Evolutionary conservation across 2,888 invertebrate genomes (phyloP), one percentile per base, ranked within the genome.

Genomic region (Epirrhoe tristata): DNA sequence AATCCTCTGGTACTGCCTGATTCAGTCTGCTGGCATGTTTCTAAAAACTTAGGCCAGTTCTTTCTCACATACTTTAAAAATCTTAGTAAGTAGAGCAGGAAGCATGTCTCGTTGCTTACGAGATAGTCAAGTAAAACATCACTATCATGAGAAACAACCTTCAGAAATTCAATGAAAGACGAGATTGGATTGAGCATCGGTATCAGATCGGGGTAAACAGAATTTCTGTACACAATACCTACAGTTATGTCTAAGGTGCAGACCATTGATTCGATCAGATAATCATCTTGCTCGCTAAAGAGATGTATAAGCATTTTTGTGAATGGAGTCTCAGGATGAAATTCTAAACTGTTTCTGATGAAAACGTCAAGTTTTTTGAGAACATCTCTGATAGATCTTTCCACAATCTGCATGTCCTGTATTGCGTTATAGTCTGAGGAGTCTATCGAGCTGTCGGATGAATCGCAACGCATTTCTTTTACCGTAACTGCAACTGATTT

Each of bases 211-310:
- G 97, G 96, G 77, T 96, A 96, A 66, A 97, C 95, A 0, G 96
- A 96, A 80, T 97, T 97, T 58, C 97, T 95, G 82, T 97, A 97
- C 32, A 97, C 97, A 64, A 98, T 96, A 50, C 97, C 98, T 31
- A 97, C 96, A 0, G 97, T 97, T 54, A 98, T 97, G 86, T 98
- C 98, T 57, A 98, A 88, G 46, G 97, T 97, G 85, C 98, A 98
- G 6, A 98, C 97, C 98, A 98, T 98, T 3, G 97, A 96, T 91
- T 98, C 98, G 66, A 98, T 97, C 76, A 98, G 90, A 80, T 97
- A 97, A 87, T 98, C 98, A 82, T 98, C 98, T 85, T 98, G 98
- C 87, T 98, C 98, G 77, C 97, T 96, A 81, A 98, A 98, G 65
- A 98, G 91, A 85, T 97, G 97, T 66, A 98, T 97, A 58, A 98